phyloP scores from a whole-genome alignment of 2,888 invertebrate species.

The Nowickia ferox region DNA sequence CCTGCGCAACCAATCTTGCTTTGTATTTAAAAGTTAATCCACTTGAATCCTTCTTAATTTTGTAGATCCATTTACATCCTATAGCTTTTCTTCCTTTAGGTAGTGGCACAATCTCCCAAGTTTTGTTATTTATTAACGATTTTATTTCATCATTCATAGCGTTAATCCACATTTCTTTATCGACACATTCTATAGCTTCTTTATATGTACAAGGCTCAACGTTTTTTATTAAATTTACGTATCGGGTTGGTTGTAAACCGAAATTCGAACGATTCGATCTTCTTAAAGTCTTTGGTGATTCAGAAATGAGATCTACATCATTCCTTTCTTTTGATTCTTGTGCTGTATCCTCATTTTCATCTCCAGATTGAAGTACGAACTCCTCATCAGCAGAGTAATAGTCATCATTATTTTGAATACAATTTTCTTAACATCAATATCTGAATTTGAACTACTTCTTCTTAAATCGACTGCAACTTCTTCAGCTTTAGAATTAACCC shows the following conservation, averaged over 20 bases:
- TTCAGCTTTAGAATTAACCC: not conserved
- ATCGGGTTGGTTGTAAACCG: too few relatives aligned
- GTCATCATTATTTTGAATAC: not conserved
- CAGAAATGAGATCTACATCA: too few relatives aligned
- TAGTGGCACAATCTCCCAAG: conserved; percentile 5
- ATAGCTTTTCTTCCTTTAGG: conserved; percentile 6
- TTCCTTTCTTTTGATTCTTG: too few relatives aligned
- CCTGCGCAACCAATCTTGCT: conserved; percentile 21
- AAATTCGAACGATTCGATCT: too few relatives aligned
- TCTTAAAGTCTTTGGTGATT: too few relatives aligned
- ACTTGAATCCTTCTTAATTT: conserved; percentile 8
- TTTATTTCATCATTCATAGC: not conserved
- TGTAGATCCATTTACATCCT: conserved; percentile 25
- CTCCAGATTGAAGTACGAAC: not conserved
- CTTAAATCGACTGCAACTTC: conserved; percentile 10
- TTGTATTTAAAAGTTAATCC: conserved; percentile 7
- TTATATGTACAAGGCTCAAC: too few relatives aligned
- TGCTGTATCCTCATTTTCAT: not conserved
- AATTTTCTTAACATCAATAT: not conserved
- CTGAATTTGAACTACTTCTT: not conserved
- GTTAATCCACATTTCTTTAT: not conserved
- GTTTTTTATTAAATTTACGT: too few relatives aligned
- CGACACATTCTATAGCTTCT: not conserved
- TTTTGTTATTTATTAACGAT: not conserved
- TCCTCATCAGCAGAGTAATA: not conserved